These are phyloP conservation scores for Catharus ustulatus DNA, from an alignment of 2,797 vertebrate species.

Conservation along the genomic window DNA sequence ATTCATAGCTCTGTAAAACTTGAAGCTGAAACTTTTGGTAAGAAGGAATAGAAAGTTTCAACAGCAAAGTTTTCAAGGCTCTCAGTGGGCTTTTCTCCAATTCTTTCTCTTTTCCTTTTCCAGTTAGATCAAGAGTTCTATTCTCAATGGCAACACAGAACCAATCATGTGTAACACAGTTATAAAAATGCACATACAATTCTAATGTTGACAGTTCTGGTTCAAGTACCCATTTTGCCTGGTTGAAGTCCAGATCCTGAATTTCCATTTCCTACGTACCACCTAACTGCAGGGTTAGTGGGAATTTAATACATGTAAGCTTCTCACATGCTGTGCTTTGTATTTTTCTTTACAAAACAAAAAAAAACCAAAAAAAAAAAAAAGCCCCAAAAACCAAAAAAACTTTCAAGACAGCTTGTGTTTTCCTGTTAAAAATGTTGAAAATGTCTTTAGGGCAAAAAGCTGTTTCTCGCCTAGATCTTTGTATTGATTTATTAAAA, in stretches of 20 bases:
- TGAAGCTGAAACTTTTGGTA: background rate
- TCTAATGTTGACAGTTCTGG: background rate
- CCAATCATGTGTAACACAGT: background rate
- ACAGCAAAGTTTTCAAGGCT: background rate
- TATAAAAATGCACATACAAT: background rate
- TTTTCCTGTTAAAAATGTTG: conserved; percentile 41
- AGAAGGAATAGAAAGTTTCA: background rate
- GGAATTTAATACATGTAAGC: background rate
- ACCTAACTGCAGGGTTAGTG: background rate
- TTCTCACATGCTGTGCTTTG: background rate
- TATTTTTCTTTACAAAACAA: background rate
- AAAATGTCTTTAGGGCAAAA: conserved; percentile 39
- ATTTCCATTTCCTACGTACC: background rate
- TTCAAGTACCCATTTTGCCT: background rate
- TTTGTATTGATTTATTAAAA: conserved; percentile 56
- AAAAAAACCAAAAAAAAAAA: too few relatives aligned
- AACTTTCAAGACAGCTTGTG: background rate
- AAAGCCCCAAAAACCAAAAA: background rate
- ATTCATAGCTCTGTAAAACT: background rate
- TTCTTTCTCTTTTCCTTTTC: background rate
- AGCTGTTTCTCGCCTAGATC: background rate
- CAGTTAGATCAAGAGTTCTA: background rate
- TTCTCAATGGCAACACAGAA: background rate
- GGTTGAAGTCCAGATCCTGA: background rate
- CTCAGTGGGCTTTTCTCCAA: background rate